These are phyloP conservation scores for Pediacus dermestoides DNA, from an alignment of 2,888 invertebrate species.

Conservation along the genomic window DNA sequence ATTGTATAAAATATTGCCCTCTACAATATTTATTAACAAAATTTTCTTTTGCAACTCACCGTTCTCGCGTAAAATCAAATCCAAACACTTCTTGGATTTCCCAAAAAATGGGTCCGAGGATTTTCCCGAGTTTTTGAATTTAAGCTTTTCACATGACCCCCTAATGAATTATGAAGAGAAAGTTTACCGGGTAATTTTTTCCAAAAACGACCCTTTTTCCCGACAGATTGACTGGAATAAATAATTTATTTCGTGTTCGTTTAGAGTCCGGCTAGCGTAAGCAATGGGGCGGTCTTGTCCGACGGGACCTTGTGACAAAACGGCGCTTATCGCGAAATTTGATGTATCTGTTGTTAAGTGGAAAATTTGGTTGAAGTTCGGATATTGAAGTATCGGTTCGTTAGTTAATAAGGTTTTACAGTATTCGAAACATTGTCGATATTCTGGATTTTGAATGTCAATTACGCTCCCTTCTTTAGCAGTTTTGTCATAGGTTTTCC, in stretches of 20 bases:
- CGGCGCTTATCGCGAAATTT: conserved; percentile 27
- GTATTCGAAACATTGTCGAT: background rate
- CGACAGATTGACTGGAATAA: no score
- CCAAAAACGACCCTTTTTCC: no score
- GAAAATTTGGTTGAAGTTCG: conserved; percentile 32
- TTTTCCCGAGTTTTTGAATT: no score
- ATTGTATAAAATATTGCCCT: no score
- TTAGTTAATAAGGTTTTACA: background rate
- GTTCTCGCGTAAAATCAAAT: no score
- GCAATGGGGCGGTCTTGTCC: conserved; percentile 36
- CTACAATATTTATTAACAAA: no score
- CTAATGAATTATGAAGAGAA: no score
- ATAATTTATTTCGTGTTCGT: conserved; percentile 30
- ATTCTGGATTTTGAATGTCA: background rate
- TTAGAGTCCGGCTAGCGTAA: conserved; percentile 33
- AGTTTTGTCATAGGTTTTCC: conserved; percentile 2
- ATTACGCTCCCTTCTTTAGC: background rate
- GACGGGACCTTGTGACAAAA: conserved; percentile 35
- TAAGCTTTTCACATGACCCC: no score
- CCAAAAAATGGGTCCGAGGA: no score
- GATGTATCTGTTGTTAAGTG: conserved; percentile 25
- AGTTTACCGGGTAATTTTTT: no score
- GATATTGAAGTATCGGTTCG: conserved; percentile 12
- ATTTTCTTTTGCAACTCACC: no score
- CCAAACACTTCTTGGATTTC: no score